Evolutionary conservation across 2,888 invertebrate species (phyloP).

Genomic region (Polymixis flavicincta): DNA sequence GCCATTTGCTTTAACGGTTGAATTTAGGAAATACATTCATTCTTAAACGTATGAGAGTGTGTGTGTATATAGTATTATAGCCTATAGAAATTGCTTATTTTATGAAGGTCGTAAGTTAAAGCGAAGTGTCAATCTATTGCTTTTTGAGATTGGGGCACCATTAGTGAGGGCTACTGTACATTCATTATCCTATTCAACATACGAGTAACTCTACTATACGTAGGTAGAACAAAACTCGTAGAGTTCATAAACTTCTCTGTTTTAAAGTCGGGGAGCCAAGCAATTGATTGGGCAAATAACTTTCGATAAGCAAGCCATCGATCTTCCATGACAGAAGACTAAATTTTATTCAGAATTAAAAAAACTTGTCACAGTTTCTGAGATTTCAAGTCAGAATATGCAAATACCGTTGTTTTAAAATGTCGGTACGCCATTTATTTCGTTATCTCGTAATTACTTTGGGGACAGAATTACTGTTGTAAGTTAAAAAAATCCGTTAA

Average conservation of each 20-base stretch:
- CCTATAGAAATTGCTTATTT: too few relatives aligned
- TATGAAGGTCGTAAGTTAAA: too few relatives aligned
- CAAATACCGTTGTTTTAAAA: constrained; percentile 53
- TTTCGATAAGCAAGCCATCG: constrained; percentile 10
- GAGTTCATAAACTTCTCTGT: background rate
- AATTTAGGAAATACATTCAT: too few relatives aligned
- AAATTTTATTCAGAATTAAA: constrained; percentile 43
- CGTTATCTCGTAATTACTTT: constrained; percentile 51
- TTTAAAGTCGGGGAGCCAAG: background rate
- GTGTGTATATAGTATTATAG: too few relatives aligned
- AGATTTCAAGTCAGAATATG: constrained; percentile 36
- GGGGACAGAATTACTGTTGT: constrained; percentile 42
- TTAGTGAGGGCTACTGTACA: too few relatives aligned
- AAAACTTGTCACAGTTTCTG: constrained; percentile 48
- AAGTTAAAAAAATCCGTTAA: constrained; percentile 52
- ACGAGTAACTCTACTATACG: background rate
- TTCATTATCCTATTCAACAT: background rate
- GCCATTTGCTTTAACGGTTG: too few relatives aligned
- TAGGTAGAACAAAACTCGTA: background rate
- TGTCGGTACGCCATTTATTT: constrained; percentile 48
- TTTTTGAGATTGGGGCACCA: too few relatives aligned
- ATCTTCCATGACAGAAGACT: constrained; percentile 24
- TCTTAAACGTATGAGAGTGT: too few relatives aligned
- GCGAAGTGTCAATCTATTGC: too few relatives aligned
- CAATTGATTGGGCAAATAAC: background rate